Base-by-base conservation (phyloP, 2,113 vertebrate genomes). In the Phycodurus eques region DNA sequence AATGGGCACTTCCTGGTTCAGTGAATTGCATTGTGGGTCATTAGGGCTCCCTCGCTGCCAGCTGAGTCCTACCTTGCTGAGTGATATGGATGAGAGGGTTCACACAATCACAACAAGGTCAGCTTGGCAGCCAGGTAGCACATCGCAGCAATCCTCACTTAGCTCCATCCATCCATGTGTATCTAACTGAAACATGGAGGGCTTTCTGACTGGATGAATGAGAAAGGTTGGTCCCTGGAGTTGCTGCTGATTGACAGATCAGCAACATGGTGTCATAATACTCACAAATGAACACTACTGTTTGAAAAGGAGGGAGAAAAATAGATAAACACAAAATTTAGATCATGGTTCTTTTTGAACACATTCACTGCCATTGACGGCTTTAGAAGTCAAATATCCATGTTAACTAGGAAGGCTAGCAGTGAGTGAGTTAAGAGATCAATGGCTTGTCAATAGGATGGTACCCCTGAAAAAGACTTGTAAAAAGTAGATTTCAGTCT, bases 1-100 rank as follows among this genome's bases (percentile, higher is more conserved):
- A 90, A 91, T 91, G 77, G 85, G 77, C 53, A 69, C 79, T 88
- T 82, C 86, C 83, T 88, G 86, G 83, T 85, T 90, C 88, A 89
- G 72, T 88, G 85, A 84, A 82, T 87, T 77, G 83, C 82, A 80
- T 71, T 83, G 80, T 85, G 85, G 82, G 88, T 89, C 85, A 87
- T 90, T 90, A 91, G 79, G 74, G 70, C 80, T 79, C 80, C 83
- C 83, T 70, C 67, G 75, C 75, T 77, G 79, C 84, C 87, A 90
- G 88, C 81, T 90, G 88, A 80, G 89, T 77, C 81, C 85, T 79
- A 73, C 67, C 80, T 81, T 61, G 66, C 9, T 65, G 65, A 56
- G 9, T 70, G 47, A 35, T 74, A 69, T 72, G 61, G 75, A 83
- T 79, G 70, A 76, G 75, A 65, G 27, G 70, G 31, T 70, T 42